Evolutionary conservation across 2,888 invertebrate species (phyloP), one percentile per base, ranked within the genome.

Genomic region (Julus scandinavius): DNA sequence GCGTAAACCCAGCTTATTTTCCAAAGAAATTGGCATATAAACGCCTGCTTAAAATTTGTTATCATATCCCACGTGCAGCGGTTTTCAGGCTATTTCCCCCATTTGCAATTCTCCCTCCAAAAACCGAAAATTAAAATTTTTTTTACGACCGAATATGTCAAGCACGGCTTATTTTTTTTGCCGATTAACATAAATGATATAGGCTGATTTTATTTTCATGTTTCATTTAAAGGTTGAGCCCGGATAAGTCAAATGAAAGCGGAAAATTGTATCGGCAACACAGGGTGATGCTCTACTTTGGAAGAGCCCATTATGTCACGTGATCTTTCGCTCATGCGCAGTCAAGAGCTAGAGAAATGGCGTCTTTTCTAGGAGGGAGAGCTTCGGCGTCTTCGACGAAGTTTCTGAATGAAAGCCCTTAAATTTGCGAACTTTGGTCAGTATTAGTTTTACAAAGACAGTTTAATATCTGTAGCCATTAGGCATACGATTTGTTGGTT

Each of bases 371-470:
- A 45, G 45, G 41, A 40, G 88, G 84, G 54, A 54, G 49, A 38
- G 20, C 84, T 88, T 87, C 87, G 54, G 87, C 87, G 50, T 87
- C 87, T n/a, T 50, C 54, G n/a, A 20, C 49, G 58, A 87, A 40
- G 45, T 87, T 58, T 87, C 87, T 87, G 87, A 87, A 87, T 87
- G 87, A 87, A 87, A 54, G 45, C 87, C 40, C 85, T 85, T 85
- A 85, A 85, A 49, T 85, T 49, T 49, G 9, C 49, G n/a, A 41
- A n/a, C 0, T 85, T 49, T 85, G 85, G 85, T 85, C 45, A 85
- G 85, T 85, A 85, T 85, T 41, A 20, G 85, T 49, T 85, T 41
- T 85, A 41, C 9, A 85, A 49, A 72, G 72, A 72, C 72, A 72
- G 72, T 11, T 72, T 9, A 72, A 72, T 72, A 72, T 72, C 72